A percentile compares a stretch with the other conserved stretches of the same genome.
Conservation (phyloP, 2,797 vertebrate genomes). For the Triplophysa bombifrons region DNA sequence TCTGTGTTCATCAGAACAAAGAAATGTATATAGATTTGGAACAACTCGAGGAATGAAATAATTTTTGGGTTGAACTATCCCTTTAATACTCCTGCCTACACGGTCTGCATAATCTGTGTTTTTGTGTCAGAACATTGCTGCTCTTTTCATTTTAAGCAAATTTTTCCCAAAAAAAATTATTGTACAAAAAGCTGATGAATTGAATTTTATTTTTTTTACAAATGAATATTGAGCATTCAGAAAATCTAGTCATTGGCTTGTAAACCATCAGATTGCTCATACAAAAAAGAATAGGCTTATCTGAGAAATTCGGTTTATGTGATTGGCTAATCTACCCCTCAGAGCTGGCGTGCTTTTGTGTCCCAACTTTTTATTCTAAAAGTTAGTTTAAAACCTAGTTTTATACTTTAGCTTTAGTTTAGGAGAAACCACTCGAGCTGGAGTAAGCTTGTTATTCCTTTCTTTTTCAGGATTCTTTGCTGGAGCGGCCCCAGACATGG, state of each 20-base stretch:
- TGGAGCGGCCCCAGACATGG: slow-evolving; percentile 93
- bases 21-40: too few species aligned
- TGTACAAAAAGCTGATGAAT: not conserved
- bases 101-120: not conserved
- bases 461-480: slow-evolving; percentile 83
- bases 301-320: slow-evolving; percentile 48
- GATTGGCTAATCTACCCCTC: slow-evolving; percentile 60
- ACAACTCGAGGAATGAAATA: too few species aligned
- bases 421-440: too few species aligned
- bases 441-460: not conserved
- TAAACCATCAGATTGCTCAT: slow-evolving; percentile 61
- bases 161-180: not conserved
- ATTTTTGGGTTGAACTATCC: too few species aligned
- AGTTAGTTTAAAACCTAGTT: slow-evolving; percentile 19
- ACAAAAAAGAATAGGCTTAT: slow-evolving; percentile 61
- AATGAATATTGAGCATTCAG: slow-evolving; percentile 21
- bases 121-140: not conserved
- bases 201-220: slow-evolving; percentile 21
- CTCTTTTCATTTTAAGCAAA: not conserved
- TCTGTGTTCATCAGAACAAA: too few species aligned
- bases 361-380: slow-evolving; percentile 2
- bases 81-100: not conserved
- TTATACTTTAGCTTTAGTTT: not conserved
- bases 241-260: slow-evolving; percentile 62
- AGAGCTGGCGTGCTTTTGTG: slow-evolving; percentile 38